These are phyloP conservation scores for Pollimyrus isidori DNA, from an alignment of 2,113 vertebrate genomes.

Conservation along the genomic window DNA sequence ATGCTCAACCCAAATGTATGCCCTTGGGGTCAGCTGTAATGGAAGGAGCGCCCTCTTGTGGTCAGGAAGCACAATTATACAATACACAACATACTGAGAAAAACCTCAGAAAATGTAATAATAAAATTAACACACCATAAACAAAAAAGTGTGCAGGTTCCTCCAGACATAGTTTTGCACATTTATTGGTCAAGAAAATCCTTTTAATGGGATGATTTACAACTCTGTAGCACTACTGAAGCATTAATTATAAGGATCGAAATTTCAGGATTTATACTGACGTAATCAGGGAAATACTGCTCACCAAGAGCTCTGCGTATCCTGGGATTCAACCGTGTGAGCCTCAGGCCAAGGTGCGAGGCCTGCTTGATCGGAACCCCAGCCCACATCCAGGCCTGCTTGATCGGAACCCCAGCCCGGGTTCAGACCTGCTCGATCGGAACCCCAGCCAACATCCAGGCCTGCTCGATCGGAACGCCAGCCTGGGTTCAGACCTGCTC, in stretches of 20 bases:
- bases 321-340: neutral
- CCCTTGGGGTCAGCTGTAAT: neutral
- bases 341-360: neutral
- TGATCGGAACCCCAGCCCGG: too few species aligned
- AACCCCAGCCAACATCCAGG: neutral
- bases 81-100: neutral
- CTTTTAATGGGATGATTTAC: neutral
- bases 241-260: neutral
- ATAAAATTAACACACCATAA: neutral
- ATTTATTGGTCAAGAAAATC: neutral
- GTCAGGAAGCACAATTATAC: neutral
- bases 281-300: neutral
- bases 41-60: slow-evolving; percentile 20
- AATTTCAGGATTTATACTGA: neutral
- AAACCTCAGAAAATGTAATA: neutral
- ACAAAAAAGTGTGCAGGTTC: neutral
- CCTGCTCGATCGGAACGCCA: neutral
- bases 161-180: neutral
- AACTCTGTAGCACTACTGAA: neutral
- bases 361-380: neutral
- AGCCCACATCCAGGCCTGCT: neutral
- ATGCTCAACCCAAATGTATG: neutral
- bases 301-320: neutral
- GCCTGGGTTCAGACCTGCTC: neutral
- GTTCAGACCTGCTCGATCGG: neutral